Percentiles rank a stretch among this genome's conserved stretches.
These are phyloP conservation scores for Prinia subflava DNA, from an alignment of 2,113 vertebrate genomes.

Conservation along the genomic window DNA sequence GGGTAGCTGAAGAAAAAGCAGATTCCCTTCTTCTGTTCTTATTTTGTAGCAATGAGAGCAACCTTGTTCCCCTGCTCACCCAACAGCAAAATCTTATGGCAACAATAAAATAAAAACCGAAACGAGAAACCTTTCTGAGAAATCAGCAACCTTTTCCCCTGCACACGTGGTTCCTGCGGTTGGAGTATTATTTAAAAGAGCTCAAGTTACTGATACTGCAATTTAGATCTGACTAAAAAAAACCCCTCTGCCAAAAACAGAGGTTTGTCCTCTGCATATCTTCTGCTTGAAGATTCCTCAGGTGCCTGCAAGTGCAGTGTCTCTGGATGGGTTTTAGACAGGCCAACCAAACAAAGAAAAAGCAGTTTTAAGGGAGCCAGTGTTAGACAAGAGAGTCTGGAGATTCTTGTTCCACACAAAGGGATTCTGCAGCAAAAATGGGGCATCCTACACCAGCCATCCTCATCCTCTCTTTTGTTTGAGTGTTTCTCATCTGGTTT, in stretches of 20 bases:
- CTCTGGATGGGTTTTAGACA: not conserved
- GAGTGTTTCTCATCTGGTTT: not conserved
- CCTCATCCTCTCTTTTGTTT: not conserved
- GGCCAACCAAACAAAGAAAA: not conserved
- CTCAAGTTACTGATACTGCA: not conserved
- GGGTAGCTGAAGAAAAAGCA: not conserved
- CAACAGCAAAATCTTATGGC: not conserved
- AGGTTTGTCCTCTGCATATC: not conserved
- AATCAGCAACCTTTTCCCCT: not conserved
- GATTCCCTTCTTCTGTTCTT: not conserved
- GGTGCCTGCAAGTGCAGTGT: not conserved
- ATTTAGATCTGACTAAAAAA: not conserved
- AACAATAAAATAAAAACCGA: not conserved
- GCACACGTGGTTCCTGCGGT: not conserved
- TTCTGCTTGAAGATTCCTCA: not conserved
- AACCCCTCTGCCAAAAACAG: not conserved
- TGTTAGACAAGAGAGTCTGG: not conserved
- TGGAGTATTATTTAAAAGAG: not conserved
- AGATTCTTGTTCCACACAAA: not conserved
- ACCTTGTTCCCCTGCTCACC: accelerated
- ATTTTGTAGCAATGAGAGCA: not conserved
- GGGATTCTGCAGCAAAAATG: not conserved
- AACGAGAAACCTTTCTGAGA: not conserved
- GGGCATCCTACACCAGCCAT: not conserved
- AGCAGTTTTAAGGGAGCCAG: not conserved